Evolutionary conservation across 2,797 vertebrate genomes (phyloP).

Genomic region (Pseudochaenichthys georgianus): DNA sequence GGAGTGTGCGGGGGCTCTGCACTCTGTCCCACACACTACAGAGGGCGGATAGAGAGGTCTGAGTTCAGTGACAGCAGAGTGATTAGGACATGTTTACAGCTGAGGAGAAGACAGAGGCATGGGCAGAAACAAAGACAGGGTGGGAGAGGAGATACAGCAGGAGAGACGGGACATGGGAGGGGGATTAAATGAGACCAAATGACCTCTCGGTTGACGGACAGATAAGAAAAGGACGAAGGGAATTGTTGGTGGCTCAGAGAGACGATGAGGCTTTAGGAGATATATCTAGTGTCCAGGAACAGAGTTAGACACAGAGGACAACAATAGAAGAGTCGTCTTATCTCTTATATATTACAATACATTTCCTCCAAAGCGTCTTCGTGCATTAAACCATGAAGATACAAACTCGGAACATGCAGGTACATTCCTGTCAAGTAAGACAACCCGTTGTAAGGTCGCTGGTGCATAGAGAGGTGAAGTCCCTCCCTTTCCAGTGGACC

Average conservation of each 20-base stretch:
- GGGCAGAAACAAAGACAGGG: slow-evolving; percentile 24
- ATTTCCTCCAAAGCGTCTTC: too few relatives aligned
- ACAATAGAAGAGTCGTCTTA: slow-evolving; percentile 24
- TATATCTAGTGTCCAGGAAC: not conserved
- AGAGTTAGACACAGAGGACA: slow-evolving; percentile 12
- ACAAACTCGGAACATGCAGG: too few relatives aligned
- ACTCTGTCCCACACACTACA: slow-evolving; percentile 68
- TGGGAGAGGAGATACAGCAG: slow-evolving; percentile 21
- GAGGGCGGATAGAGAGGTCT: slow-evolving; percentile 65
- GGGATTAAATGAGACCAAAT: slow-evolving; percentile 49
- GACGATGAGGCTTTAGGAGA: slow-evolving; percentile 23
- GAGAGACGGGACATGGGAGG: slow-evolving; percentile 40
- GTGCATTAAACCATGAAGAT: too few relatives aligned
- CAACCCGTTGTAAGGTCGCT: too few relatives aligned
- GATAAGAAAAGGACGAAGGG: slow-evolving; percentile 27
- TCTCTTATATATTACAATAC: not conserved
- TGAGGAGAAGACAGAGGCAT: slow-evolving; percentile 30
- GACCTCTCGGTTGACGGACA: slow-evolving; percentile 47
- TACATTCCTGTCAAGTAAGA: too few relatives aligned
- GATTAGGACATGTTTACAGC: slow-evolving; percentile 47
- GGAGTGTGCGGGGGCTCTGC: slow-evolving; percentile 64
- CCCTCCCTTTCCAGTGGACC: too few relatives aligned
- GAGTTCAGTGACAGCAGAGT: slow-evolving; percentile 62
- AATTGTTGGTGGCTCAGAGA: slow-evolving; percentile 30
- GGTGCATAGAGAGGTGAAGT: too few relatives aligned